These are phyloP conservation scores for Cetoscarus ocellatus DNA, from an alignment of 2,797 vertebrate genomes.

Conservation along the genomic window DNA sequence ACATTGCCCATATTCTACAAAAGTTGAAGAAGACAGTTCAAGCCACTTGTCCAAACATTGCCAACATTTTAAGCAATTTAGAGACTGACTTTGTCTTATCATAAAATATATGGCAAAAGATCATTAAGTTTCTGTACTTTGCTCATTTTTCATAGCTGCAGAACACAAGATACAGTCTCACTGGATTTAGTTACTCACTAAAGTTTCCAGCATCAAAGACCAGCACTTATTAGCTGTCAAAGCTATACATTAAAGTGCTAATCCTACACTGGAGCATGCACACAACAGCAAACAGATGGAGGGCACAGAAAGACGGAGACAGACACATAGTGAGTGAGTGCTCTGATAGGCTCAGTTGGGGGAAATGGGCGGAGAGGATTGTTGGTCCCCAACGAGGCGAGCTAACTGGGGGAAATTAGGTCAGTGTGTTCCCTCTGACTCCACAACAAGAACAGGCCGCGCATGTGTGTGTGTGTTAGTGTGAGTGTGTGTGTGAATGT, in stretches of 20 bases:
- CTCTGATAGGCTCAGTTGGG: constrained; percentile 73
- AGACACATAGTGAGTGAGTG: constrained; percentile 61
- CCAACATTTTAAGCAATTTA: too few relatives aligned
- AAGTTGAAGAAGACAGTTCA: too few relatives aligned
- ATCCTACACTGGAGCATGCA: constrained; percentile 33
- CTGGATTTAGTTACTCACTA: neutral
- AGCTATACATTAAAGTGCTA: constrained; percentile 35
- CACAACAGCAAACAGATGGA: constrained; percentile 67
- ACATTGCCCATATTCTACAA: too few relatives aligned
- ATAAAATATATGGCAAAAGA: too few relatives aligned
- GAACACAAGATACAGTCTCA: neutral
- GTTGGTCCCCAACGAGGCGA: constrained; percentile 80
- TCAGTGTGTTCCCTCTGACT: constrained; percentile 83
- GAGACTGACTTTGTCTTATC: too few relatives aligned
- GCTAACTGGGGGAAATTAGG: constrained; percentile 83
- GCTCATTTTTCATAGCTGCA: too few relatives aligned
- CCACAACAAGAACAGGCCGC: constrained; percentile 72
- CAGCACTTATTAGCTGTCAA: constrained; percentile 5
- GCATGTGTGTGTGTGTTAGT: constrained; percentile 21
- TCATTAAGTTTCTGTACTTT: too few relatives aligned
- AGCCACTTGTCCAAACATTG: too few relatives aligned
- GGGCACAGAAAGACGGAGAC: constrained; percentile 62
- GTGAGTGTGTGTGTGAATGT: neutral
- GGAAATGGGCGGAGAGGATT: constrained; percentile 78
- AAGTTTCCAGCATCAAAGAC: constrained; percentile 19